Conservation (phyloP, 2,888 invertebrate species). For the Epiblema foenella region DNA sequence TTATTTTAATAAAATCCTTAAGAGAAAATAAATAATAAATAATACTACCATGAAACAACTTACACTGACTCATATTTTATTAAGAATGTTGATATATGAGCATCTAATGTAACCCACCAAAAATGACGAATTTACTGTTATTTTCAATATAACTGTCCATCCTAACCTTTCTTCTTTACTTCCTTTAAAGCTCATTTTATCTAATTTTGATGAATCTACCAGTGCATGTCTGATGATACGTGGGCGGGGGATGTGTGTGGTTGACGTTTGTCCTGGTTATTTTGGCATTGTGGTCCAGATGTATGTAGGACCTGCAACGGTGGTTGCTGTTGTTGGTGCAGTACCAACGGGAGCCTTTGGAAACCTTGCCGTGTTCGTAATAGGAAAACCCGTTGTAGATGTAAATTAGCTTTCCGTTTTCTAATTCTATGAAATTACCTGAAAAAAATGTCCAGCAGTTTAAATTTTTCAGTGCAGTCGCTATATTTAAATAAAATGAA, state of each 20-base stretch:
- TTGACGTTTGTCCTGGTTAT: slow-evolving; percentile 7
- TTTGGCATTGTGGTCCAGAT: slow-evolving; percentile 25
- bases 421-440: slow-evolving; percentile 47
- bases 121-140: too few relatives aligned
- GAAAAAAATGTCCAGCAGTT: slow-evolving; percentile 10
- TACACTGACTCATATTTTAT: too few relatives aligned
- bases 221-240: slow-evolving; percentile 6
- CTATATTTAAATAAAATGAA: neutral
- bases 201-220: slow-evolving; percentile 41
- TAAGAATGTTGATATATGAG: too few relatives aligned
- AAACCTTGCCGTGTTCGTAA: slow-evolving; percentile 26
- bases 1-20: neutral
- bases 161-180: neutral
- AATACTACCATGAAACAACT: too few relatives aligned
- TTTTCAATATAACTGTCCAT: too few relatives aligned
- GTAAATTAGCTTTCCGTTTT: slow-evolving; percentile 40
- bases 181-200: neutral
- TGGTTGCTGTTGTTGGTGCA: slow-evolving; percentile 26
- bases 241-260: slow-evolving; percentile 41
- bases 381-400: slow-evolving; percentile 43
- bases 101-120: too few relatives aligned
- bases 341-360: slow-evolving; percentile 26
- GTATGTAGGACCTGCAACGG: slow-evolving; percentile 30
- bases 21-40: too few relatives aligned
- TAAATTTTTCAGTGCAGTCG: neutral